Base-by-base conservation (phyloP, 1,140 invertebrate species). In the Drosophila malerkotliana region DNA sequence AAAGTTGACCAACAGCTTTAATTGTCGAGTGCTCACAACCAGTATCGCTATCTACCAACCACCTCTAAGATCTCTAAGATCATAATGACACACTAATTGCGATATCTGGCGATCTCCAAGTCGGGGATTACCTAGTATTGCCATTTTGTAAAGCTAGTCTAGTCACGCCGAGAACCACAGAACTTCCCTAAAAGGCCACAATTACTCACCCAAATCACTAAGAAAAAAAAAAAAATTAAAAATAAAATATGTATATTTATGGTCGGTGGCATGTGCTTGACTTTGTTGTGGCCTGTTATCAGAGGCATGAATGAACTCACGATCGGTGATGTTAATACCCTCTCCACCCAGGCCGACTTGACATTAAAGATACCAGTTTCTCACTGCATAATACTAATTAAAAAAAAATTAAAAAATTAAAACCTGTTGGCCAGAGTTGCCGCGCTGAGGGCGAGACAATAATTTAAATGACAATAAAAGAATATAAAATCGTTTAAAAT, bases 401-500 rank as follows among this genome's bases (percentile, higher is more conserved):
- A 88, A 87, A 66, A 53, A 66, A 53, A 55, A 28, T 18, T 18
- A 18, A 18, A 34, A 56, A 85, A 47, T 47, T 21, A 21, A 47
- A 47, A 85, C 82, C 82, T 76, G 82, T 87, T 88, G 37, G 30
- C 52, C 80, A 79, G 58, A 55, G 76, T 71, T 74, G 63, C 57
- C 64, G 54, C 34, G 4, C 48, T 2, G 7, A 3, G 9, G 14
- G 15, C 24, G 32, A 1, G 26, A 47, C 15, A 28, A 54, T 64
- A 77, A 80, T 77, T 79, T 79, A 79, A 80, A 80, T 81, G 64
- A 85, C 64, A 87, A 87, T 85, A 87, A 82, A 75, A 18, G 1
- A 66, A 56, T 63, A 88, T 87, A 88, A 87, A 87, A 88, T 69
- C 83, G 72, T 83, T 87, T 76, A 79, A 88, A 88, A 87, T 87